These are phyloP conservation scores for Sebastes reedi DNA, from an alignment of 2,797 vertebrate genomes.

Conservation along the genomic window DNA sequence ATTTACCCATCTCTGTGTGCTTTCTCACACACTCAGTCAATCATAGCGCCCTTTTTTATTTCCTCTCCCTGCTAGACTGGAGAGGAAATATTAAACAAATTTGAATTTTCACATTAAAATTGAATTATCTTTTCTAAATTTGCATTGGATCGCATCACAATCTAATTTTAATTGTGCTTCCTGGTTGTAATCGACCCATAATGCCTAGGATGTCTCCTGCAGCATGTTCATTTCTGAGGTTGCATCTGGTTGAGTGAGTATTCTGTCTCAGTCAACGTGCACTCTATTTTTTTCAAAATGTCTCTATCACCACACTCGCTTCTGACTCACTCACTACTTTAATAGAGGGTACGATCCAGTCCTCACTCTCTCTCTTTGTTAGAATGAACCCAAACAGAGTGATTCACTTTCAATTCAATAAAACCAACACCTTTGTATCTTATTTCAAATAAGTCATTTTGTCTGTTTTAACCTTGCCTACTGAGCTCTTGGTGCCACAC, in stretches of 20 bases:
- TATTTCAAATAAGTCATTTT: neutral
- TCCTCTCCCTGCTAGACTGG: neutral
- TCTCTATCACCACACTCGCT: neutral
- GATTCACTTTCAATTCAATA: slow-evolving; percentile 6
- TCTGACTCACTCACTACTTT: slow-evolving; percentile 1
- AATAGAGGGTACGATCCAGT: neutral
- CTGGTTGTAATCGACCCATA: neutral
- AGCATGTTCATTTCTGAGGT: neutral
- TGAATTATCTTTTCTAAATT: slow-evolving; percentile 8
- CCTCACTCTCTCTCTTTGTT: neutral
- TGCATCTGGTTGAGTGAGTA: neutral
- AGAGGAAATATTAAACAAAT: slow-evolving; percentile 1
- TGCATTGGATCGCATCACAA: neutral
- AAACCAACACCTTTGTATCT: neutral
- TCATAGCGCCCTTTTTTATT: neutral
- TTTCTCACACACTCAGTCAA: slow-evolving; percentile 12
- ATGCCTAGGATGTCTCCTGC: neutral
- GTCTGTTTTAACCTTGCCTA: neutral
- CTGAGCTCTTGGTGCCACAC: neutral
- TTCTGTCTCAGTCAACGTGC: neutral
- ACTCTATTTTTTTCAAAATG: neutral
- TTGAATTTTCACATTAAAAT: neutral
- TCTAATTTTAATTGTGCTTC: slow-evolving; percentile 1
- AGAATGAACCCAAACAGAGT: neutral
- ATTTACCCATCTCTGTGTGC: slow-evolving; percentile 15